Evolutionary conservation across 2,888 invertebrate genomes (phyloP), one percentile per base, ranked within the genome.

Genomic region (Erebia palarica): DNA sequence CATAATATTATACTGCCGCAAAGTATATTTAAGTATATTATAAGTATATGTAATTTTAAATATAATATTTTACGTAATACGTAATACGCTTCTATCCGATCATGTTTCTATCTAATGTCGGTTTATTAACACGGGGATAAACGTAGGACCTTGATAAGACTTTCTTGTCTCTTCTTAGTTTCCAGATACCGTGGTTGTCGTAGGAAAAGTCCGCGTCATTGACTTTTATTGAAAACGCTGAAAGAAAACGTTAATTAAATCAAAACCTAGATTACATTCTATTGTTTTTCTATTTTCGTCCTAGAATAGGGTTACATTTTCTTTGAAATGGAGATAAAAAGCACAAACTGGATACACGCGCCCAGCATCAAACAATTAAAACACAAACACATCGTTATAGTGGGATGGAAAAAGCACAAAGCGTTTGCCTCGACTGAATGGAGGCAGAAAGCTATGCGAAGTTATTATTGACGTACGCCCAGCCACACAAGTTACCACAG

Each of bases 391-490:
- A 36, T 67, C 67, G 59, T 67, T 67, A 67, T n/a, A 49, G 49
- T 59, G 66, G 49, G 57, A 67, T 27, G 59, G 59, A 67, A 59
- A 67, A 67, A 44, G 67, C 67, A 67, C 58, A 67, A 67, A 67
- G 67, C 67, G 27, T 67, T 67, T 16, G 67, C 59, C 36, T 59
- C 67, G 13, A 59, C 67, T 67, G 59, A 67, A 67, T 67, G 67
- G 57, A 63, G 27, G 69, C 53, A 69, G 44, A 68, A 69, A 69
- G 69, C 69, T 63, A 63, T 44, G 47, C 61, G 69, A 63, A 63
- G 69, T 69, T 69, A 69, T 69, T 69, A 69, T 69, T 57, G 63
- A 57, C 21, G 27, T 69, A 69, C 69, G 57, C 7, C 14, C 63
- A 1, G 11, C 47, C 69, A 47, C 63, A 57, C 63, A 57, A 63